phyloP scores from a whole-genome alignment of 92 coral and sea anemone genomes.

The Bergia sp. region DNA sequence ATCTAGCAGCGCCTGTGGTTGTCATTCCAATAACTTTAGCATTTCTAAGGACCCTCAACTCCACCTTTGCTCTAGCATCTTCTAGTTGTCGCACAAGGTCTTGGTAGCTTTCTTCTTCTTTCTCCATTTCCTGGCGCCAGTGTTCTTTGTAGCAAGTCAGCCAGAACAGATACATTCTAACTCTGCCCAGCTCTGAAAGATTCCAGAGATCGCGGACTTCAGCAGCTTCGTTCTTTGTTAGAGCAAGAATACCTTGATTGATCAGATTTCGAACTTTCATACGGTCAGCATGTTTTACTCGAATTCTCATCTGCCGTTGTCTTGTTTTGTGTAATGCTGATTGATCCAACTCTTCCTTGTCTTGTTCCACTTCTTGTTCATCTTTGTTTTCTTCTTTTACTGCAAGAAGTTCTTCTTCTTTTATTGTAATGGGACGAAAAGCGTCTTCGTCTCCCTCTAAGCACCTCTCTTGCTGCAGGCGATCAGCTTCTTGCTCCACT shows the following conservation, averaged over 20 bases:
- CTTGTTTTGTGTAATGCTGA: neutral
- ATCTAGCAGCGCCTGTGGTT: slow-evolving; percentile 57
- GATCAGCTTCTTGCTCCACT: slow-evolving; percentile 54
- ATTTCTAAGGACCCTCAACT: slow-evolving; percentile 42
- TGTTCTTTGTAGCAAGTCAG: slow-evolving; percentile 28
- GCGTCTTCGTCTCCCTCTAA: slow-evolving; percentile 57
- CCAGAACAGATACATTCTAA: slow-evolving; percentile 36
- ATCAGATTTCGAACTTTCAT: slow-evolving; percentile 5
- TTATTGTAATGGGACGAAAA: slow-evolving; percentile 37
- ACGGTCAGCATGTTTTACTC: slow-evolving; percentile 2
- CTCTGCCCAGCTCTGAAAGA: slow-evolving; percentile 33
- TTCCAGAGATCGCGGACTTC: slow-evolving; percentile 27
- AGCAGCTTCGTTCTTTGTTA: slow-evolving; percentile 15
- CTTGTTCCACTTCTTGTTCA: slow-evolving; percentile 10
- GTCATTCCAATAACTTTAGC: slow-evolving; percentile 65
- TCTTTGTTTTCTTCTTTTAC: neutral
- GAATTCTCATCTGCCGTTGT: neutral
- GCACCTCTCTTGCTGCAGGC: slow-evolving; percentile 48
- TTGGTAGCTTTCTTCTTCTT: slow-evolving; percentile 22
- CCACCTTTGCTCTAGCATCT: slow-evolving; percentile 44
- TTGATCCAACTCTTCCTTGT: neutral
- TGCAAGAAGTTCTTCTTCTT: neutral
- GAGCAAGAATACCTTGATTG: slow-evolving; percentile 12
- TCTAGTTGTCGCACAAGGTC: slow-evolving; percentile 19
- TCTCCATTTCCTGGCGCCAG: slow-evolving; percentile 21